Percentiles rank a stretch among this genome's conserved stretches.
These are phyloP conservation scores for Eonycteris spelaea DNA, from an alignment of 2,113 vertebrate species.

Conservation along the genomic window DNA sequence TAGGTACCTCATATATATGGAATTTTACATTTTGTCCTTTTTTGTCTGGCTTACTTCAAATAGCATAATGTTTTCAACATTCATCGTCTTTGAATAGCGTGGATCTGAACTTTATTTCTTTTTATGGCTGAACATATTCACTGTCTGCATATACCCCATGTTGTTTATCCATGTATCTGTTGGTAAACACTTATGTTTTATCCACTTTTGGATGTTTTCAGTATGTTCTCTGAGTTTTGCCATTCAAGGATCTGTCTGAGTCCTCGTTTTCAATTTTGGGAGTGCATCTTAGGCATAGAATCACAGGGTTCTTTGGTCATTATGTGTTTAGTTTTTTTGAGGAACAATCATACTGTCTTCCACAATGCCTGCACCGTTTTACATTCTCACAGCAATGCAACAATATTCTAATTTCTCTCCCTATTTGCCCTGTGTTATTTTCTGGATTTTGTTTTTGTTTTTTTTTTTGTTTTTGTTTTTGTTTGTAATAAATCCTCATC, in stretches of 20 bases:
- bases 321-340: neutral
- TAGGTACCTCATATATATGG: neutral
- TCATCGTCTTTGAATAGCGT: neutral
- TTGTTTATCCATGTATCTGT: neutral
- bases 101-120: neutral
- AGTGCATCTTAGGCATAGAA: neutral
- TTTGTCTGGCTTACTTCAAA: neutral
- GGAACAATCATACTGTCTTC: neutral
- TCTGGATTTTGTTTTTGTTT: neutral
- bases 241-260: neutral
- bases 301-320: neutral
- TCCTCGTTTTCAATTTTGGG: neutral
- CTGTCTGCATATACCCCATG: neutral
- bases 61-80: neutral
- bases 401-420: neutral
- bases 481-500: no score
- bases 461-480: neutral
- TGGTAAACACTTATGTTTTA: neutral
- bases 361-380: neutral
- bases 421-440: neutral
- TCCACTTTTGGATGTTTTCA: neutral
- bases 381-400: no score
- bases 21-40: neutral
- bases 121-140: neutral
- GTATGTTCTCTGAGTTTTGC: neutral